A percentile compares a stretch with the other conserved stretches of the same genome.
Conservation (phyloP, 2,113 vertebrate species). For the Taurulus bubalis region DNA sequence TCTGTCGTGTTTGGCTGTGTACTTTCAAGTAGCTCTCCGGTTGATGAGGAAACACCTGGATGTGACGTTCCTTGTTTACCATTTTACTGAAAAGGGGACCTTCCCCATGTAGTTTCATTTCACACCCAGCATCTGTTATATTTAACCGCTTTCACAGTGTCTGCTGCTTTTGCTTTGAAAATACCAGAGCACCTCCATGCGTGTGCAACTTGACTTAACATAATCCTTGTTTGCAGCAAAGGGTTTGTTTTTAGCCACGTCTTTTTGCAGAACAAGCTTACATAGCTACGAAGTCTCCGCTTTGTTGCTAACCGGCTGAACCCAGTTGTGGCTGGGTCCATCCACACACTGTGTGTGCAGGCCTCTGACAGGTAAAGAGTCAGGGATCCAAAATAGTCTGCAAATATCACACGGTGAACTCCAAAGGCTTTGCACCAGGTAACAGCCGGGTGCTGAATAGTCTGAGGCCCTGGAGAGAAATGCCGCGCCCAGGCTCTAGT, state of each 20-base stretch:
- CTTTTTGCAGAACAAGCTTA: background rate
- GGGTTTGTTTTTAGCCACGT: background rate
- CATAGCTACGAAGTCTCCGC: background rate
- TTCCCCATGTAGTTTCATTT: conserved; percentile 29
- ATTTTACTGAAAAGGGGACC: conserved; percentile 24
- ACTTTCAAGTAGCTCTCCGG: background rate
- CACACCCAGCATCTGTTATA: background rate
- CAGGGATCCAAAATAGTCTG: conserved; percentile 29
- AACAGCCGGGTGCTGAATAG: conserved; percentile 56
- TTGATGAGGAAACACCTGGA: background rate
- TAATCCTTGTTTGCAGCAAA: background rate
- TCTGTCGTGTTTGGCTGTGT: background rate
- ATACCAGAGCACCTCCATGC: background rate
- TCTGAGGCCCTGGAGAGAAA: conserved; percentile 69
- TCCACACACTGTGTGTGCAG: conserved; percentile 10
- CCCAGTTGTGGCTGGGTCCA: conserved; percentile 30
- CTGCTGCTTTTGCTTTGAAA: background rate
- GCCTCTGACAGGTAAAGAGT: conserved; percentile 19
- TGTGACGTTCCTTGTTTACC: background rate
- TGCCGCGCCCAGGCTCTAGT: conserved; percentile 63
- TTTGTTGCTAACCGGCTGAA: conserved; percentile 20
- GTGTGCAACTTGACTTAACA: background rate
- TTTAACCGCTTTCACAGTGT: background rate
- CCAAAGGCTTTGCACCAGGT: conserved; percentile 51
- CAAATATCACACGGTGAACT: conserved; percentile 68